Evolutionary conservation across 2,113 vertebrate genomes (phyloP), one percentile per base, ranked within the genome.

Genomic region (Morone chrysops): DNA sequence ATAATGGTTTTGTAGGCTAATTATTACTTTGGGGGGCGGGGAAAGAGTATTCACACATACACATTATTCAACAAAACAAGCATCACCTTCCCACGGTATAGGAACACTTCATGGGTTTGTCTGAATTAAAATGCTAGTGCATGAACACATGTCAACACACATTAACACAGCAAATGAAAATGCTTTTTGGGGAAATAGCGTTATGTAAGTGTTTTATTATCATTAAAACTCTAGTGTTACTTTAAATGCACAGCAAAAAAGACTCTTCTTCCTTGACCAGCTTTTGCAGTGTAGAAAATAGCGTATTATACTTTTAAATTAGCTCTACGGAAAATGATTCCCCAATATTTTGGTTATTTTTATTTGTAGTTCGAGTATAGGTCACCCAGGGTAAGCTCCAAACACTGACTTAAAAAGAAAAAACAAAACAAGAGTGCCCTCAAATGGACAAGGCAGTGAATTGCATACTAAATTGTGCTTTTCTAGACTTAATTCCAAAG

Each of bases 381-480:
- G 18, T 62, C 31, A 69, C 10, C 31, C 2, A 57, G 40, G 41
- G 18, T 45, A 38, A 56, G 41, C 59, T 74, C 50, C 22, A 43
- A 73, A 78, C 62, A 75, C 40, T 8, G 47, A 70, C 38, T 25
- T 60, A 11, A 45, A 60, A 67, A 57, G 2, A 56, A 59, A 81
- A 80, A 81, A 36, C 6, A 51, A 78, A 82, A 63, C 85, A 86
- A 87, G 60, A 62, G 77, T 54, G 82, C 90, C 93, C 84, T 77
- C 93, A 20, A n/a, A 48, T 81, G 93, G 84, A 71, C 84, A 84
- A 87, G 90, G 87, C 92, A 92, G 91, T 93, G 90, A 92, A 88
- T 81, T 91, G 92, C 91, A 92, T 88, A 79, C 89, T 73, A 56
- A 86, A 71, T 92, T 93, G 91, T 93, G 92, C 93, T 94, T 93